Conservation (phyloP, 2,797 vertebrate species). For the Tragopan temminckii region DNA sequence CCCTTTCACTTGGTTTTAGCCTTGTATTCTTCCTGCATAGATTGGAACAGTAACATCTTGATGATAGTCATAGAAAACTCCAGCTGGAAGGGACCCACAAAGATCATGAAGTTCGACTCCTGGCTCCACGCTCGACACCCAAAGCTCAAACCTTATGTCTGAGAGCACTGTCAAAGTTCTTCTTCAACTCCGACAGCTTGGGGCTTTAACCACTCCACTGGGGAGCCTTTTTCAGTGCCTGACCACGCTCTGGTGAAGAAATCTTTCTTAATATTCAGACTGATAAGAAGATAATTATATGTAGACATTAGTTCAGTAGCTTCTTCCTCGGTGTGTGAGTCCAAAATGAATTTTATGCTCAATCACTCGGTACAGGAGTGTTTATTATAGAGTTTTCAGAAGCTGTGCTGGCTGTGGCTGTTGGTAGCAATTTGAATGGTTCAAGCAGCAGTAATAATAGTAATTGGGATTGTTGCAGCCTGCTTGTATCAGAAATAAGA, state of each 20-base stretch:
- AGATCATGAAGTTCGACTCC: neutral
- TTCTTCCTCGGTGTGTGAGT: neutral
- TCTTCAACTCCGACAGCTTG: neutral
- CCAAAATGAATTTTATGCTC: neutral
- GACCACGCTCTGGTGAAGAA: neutral
- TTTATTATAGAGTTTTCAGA: neutral
- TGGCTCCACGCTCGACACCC: neutral
- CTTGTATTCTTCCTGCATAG: neutral
- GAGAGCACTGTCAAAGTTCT: neutral
- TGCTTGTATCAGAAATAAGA: neutral
- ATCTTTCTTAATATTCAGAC: neutral
- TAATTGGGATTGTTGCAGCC: neutral
- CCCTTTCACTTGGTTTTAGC: neutral
- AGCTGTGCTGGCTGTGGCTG: neutral
- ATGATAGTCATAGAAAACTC: neutral
- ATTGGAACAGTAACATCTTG: neutral
- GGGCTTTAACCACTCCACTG: neutral
- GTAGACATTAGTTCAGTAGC: neutral
- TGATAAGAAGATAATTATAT: neutral
- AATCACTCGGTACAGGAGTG: neutral
- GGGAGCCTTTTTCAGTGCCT: neutral
- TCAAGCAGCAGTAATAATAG: neutral
- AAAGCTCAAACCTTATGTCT: too few species aligned
- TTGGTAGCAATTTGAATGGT: neutral
- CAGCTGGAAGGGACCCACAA: neutral